Base-by-base conservation (phyloP, 2,888 invertebrate genomes). In the Mycalesis mineus region DNA sequence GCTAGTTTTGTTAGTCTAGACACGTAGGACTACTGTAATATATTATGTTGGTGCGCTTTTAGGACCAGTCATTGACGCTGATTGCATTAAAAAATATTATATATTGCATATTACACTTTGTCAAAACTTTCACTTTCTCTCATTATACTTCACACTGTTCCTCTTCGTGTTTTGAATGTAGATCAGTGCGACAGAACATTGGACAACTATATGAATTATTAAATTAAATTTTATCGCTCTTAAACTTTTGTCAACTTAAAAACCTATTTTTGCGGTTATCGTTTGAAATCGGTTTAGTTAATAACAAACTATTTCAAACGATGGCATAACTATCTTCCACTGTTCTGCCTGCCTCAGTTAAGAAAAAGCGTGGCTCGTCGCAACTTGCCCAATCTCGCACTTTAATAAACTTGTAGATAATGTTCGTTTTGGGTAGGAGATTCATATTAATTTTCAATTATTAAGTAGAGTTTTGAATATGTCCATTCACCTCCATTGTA, bases 401-500 rank as follows among this genome's bases (percentile, higher is more conserved):
- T 81, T 80, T 78, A 81, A 82, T 79, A 83, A 85, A 86, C 76
- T 85, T 87, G 88, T 88, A 87, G 88, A 88, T 88, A 87, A 81
- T 76, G 81, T 85, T 88, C 82, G 81, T 87, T 87, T 88, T 76
- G 87, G 88, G 85, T 88, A 88, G 88, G 85, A 79, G 75, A 81
- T 77, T 81, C 81, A 79, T 84, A 36, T 11, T 80, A 75, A 73
- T 83, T 78, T 74, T 73, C 83, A 81, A 77, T 80, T 84, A 81
- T 81, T 81, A 80, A 81, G 84, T 88, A 86, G 88, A 80, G 81
- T 83, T 79, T 82, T 78, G 78, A 83, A 83, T 83, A 84, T 86
- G 87, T 88, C 87, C 86, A 78, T 86, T 88, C 88, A 86, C 88
- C 88, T 89, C 87, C 87, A 84, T 88, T 89, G 89, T 89, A 89